A percentile compares a stretch with the other conserved stretches of the same genome.
Evolutionary conservation across 2,113 vertebrate genomes (phyloP).

Genomic region (Prunella himalayana): DNA sequence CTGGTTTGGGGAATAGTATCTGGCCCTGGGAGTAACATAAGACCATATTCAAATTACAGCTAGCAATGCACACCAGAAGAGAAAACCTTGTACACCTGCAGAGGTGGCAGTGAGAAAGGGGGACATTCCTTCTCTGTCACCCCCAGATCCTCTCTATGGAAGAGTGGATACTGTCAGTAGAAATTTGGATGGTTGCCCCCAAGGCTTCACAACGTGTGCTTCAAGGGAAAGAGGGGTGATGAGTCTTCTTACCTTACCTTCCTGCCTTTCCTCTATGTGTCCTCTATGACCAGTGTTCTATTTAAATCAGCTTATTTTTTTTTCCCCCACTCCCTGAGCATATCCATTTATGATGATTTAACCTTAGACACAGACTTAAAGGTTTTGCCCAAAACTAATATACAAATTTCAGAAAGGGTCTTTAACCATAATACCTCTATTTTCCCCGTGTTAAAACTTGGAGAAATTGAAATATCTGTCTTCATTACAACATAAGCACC

Average conservation of each 20-base stretch:
- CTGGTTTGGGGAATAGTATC: neutral
- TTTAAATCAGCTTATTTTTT: neutral
- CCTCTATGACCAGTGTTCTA: neutral
- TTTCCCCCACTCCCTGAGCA: neutral
- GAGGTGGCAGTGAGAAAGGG: neutral
- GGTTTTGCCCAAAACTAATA: constrained; percentile 45
- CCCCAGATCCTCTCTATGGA: neutral
- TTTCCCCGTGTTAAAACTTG: constrained; percentile 51
- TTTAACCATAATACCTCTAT: constrained; percentile 58
- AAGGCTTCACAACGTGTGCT: neutral
- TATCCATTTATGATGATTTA: constrained; percentile 36
- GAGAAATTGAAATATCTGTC: constrained; percentile 54
- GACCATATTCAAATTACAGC: neutral
- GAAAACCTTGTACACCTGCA: neutral
- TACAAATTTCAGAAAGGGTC: constrained; percentile 28
- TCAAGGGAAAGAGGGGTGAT: neutral
- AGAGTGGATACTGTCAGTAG: neutral
- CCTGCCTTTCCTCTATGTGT: neutral
- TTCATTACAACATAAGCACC: constrained; percentile 58
- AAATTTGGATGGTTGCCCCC: neutral
- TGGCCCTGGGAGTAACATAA: neutral
- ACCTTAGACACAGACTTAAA: neutral
- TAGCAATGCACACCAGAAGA: neutral
- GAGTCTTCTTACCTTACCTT: neutral
- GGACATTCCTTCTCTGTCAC: neutral